These are phyloP conservation scores for Scaptomyza flava DNA, from an alignment of 2,888 invertebrate species.

Conservation along the genomic window DNA sequence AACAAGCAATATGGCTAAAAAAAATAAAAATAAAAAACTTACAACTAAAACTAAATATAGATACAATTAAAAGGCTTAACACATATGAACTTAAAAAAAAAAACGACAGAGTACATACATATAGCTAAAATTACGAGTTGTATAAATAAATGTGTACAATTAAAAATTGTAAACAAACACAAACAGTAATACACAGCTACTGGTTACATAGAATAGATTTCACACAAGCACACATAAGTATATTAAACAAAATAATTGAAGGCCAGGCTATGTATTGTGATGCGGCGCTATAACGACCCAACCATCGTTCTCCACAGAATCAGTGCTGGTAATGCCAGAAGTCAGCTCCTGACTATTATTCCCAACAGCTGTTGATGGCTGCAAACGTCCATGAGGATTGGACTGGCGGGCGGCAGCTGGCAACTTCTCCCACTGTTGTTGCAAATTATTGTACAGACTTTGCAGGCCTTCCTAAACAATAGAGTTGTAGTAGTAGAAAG, in stretches of 20 bases:
- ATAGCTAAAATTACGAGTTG: neutral
- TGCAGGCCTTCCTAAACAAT: slow-evolving; percentile 77
- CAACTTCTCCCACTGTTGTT: slow-evolving; percentile 79
- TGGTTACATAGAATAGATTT: slow-evolving; percentile 29
- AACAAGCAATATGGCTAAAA: slow-evolving; percentile 53
- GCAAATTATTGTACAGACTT: slow-evolving; percentile 81
- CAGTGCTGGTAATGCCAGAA: slow-evolving; percentile 18
- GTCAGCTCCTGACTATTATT: slow-evolving; percentile 24
- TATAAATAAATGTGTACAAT: too few relatives aligned
- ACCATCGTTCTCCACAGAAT: slow-evolving; percentile 78
- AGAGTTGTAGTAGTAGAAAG: neutral
- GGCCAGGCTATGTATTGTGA: slow-evolving; percentile 72
- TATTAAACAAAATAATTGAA: neutral
- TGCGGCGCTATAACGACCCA: slow-evolving; percentile 82
- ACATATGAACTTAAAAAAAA: slow-evolving; percentile 19
- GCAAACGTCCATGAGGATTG: slow-evolving; percentile 28
- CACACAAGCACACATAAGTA: neutral
- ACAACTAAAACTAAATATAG: neutral
- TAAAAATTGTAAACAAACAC: slow-evolving; percentile 16
- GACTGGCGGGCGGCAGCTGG: slow-evolving; percentile 62
- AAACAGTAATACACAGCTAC: slow-evolving; percentile 51
- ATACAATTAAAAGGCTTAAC: slow-evolving; percentile 7
- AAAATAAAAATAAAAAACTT: slow-evolving; percentile 7
- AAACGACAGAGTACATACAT: slow-evolving; percentile 9
- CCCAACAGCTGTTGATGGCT: slow-evolving; percentile 16